phyloP scores from a whole-genome alignment of 2,113 vertebrate species.

The Pygoscelis adeliae region DNA sequence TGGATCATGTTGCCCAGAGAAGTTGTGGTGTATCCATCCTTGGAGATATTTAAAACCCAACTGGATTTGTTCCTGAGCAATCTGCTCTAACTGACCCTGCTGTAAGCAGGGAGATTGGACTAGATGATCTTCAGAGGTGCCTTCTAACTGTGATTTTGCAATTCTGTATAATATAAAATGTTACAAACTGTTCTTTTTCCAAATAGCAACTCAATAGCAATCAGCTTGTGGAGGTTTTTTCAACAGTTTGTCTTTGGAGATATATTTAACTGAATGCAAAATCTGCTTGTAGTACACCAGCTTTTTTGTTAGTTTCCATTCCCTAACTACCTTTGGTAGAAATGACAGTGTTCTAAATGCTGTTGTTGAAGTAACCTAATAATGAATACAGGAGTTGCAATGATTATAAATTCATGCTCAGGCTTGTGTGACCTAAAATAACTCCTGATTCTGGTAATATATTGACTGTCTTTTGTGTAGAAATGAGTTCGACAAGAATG shows the following conservation, averaged over 20 bases:
- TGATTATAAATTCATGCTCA: not conserved
- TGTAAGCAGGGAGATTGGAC: not conserved
- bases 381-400: not conserved
- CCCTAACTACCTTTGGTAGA: not conserved
- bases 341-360: not conserved
- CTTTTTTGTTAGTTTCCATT: not conserved
- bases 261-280: not conserved
- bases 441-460: not conserved
- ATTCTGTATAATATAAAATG: not conserved
- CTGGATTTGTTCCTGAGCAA: not conserved
- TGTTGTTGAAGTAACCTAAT: not conserved
- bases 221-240: not conserved
- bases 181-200: not conserved
- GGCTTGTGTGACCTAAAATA: not conserved
- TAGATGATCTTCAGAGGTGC: not conserved
- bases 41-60: not conserved
- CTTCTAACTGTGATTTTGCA: not conserved
- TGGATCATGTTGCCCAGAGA: not conserved
- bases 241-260: not conserved
- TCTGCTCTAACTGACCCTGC: not conserved
- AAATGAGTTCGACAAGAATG: not conserved
- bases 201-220: not conserved
- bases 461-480: not conserved
- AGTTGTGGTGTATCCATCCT: too few species aligned
- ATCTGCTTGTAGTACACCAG: not conserved